Base-by-base conservation (phyloP, 2,888 invertebrate species). In the Ptilodon capucinus region DNA sequence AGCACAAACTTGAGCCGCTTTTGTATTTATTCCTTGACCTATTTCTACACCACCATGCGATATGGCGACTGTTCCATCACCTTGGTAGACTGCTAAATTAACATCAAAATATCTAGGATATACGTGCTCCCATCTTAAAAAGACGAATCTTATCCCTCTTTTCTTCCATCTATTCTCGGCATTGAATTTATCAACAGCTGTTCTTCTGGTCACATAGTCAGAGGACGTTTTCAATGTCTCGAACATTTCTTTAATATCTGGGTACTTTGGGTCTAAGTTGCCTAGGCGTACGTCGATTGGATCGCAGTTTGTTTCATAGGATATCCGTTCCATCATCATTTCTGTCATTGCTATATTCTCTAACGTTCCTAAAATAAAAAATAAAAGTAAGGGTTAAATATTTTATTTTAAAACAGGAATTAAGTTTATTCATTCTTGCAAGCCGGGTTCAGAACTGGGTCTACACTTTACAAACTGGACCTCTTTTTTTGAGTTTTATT, bases 1-100 rank as follows among this genome's bases (percentile, higher is more conserved):
- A 0, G 95, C 95, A 21, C 74, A 74, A 9, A 94, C 92, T 84
- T 95, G 95, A 13, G 92, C 91, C 5, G 92, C 92, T 92, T 94
- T 84, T 4, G 95, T 95, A 60, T 96, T 86, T 32, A 96, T 91
- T 5, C 97, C 97, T 85, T 97, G 97, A 0, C 97, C 97, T 79
- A 94, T 93, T 87, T 95, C 95, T 21, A 94, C 84, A 4, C 95
- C 95, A 8, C 94, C 94, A 59, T 95, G 95, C 0, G 92, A 84
- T 9, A 97, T 89, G 1, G 93, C 89, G 0, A 97, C 94, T 0
- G 93, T 92, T 0, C 94, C 95, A 75, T 95, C 95, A 1, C 91
- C 88, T 25, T 69, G 66, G 39, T 46, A 71, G 1, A 68, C 55
- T 7, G 60, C 46, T 0, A 71, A 1, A 39, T 63, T 71, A 0